These are phyloP conservation scores for Diuraphis noxia DNA, from an alignment of 1,140 invertebrate species.

Conservation along the genomic window DNA sequence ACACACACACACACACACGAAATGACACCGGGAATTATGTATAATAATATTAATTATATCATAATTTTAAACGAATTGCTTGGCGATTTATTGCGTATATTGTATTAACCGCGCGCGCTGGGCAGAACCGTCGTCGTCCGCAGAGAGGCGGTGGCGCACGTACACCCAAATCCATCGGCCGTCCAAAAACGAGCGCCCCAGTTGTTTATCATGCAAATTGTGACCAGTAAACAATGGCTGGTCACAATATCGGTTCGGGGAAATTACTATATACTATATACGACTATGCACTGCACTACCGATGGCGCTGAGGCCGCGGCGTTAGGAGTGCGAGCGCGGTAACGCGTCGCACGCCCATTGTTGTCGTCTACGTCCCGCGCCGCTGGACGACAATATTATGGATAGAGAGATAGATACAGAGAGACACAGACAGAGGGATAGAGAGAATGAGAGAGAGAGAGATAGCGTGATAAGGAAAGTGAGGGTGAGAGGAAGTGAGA, in stretches of 20 bases:
- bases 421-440: too few species aligned
- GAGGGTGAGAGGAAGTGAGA: too few species aligned
- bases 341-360: not conserved
- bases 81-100: not conserved
- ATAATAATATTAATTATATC: not conserved
- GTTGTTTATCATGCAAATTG: conserved; percentile 50
- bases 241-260: conserved; percentile 33
- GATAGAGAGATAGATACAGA: too few species aligned
- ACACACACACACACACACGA: not conserved
- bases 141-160: not conserved
- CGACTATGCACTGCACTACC: not conserved
- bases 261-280: not conserved
- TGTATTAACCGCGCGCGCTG: not conserved
- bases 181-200: not conserved
- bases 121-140: not conserved
- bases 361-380: not conserved
- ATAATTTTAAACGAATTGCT: not conserved
- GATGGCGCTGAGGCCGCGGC: not conserved
- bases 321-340: not conserved
- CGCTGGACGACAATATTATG: too few species aligned
- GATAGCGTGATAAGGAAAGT: not conserved
- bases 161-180: not conserved
- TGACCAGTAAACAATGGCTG: conserved; percentile 39
- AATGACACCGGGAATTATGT: not conserved
- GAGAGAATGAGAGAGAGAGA: not conserved